Evolutionary conservation across 2,113 vertebrate genomes (phyloP).

Genomic region (Psophia crepitans): DNA sequence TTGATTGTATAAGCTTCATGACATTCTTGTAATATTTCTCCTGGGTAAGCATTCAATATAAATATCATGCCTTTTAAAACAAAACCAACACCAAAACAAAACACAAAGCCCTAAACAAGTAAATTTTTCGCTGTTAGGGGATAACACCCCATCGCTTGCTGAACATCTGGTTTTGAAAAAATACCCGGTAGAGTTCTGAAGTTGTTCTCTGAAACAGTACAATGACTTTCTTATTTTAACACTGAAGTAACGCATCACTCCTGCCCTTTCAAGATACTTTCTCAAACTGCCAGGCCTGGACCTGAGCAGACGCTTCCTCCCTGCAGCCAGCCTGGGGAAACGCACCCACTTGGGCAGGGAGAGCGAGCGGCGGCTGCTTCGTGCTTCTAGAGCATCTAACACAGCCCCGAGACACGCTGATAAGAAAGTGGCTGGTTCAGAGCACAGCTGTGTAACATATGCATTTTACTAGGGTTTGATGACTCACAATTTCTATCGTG

Average conservation of each 20-base stretch:
- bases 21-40: slow-evolving; percentile 39
- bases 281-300: not conserved
- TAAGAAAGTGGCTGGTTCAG: not conserved
- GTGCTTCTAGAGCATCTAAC: not conserved
- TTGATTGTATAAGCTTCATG: not conserved
- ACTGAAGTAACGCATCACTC: not conserved
- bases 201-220: not conserved
- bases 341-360: not conserved
- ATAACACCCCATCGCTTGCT: not conserved
- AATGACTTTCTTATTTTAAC: not conserved
- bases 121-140: not conserved
- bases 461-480: not conserved
- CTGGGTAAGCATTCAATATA: not conserved
- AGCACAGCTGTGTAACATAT: not conserved
- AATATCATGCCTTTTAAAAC: not conserved
- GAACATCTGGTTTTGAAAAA: not conserved
- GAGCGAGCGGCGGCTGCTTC: not conserved
- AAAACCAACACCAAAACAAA: not conserved
- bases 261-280: not conserved
- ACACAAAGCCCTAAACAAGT: not conserved
- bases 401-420: not conserved
- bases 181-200: not conserved
- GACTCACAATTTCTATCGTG: not conserved
- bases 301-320: not conserved
- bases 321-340: not conserved